Evolutionary conservation across 2,113 vertebrate genomes (phyloP).

Genomic region (Cololabis saira): DNA sequence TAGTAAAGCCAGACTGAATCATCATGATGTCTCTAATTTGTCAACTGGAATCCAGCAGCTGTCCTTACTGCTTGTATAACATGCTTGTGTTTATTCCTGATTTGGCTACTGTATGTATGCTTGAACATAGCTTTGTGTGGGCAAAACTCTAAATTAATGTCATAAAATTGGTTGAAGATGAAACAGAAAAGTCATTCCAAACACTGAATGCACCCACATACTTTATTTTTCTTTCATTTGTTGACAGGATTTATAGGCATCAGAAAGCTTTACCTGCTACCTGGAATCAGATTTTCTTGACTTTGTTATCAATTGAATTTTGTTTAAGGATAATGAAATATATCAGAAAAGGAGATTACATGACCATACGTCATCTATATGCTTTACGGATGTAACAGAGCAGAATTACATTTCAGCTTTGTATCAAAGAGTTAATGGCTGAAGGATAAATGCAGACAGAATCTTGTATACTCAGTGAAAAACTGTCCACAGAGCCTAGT

Average conservation of each 20-base stretch:
- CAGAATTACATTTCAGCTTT: conserved; percentile 36
- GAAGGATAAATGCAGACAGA: conserved; percentile 21
- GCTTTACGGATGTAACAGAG: not conserved
- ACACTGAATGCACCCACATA: not conserved
- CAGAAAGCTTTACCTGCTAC: not conserved
- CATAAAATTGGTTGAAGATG: too few species aligned
- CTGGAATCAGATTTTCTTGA: not conserved
- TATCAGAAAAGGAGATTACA: conserved; percentile 1
- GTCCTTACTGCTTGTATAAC: too few species aligned
- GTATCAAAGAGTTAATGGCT: conserved; percentile 43
- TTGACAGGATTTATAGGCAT: not conserved
- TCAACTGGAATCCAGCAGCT: too few species aligned
- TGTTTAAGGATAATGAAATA: not conserved
- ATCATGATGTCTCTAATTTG: too few species aligned
- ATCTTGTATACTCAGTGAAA: conserved; percentile 39
- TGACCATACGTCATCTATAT: not conserved
- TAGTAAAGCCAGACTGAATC: too few species aligned
- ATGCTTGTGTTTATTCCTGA: too few species aligned
- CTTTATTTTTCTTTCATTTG: not conserved
- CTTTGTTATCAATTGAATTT: not conserved
- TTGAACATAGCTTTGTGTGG: too few species aligned
- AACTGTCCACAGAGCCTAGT: conserved; percentile 47
- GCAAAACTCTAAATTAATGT: too few species aligned
- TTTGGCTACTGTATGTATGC: too few species aligned
- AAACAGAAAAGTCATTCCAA: not conserved